Conservation (phyloP, 2,113 vertebrate genomes). For the Myrmecophaga tridactyla region DNA sequence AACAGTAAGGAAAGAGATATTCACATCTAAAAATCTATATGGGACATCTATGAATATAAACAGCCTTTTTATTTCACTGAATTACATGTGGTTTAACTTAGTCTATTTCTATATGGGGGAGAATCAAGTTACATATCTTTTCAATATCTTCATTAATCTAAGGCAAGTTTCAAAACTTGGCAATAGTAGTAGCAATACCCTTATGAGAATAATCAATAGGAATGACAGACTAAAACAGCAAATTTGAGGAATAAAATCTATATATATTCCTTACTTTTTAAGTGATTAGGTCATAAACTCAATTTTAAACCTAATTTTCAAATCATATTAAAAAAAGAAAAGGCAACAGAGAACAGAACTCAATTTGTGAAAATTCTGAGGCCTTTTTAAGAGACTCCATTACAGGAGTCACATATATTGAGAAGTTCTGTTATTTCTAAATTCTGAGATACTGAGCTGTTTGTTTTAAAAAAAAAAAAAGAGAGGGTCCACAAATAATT, state of each 20-base stretch:
- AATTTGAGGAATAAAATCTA: neutral
- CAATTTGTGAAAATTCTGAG: neutral
- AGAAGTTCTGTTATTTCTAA: too few relatives aligned
- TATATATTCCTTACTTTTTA: neutral
- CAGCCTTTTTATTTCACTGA: slow-evolving; percentile 43
- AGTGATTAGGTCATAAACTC: neutral
- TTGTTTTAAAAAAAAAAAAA: too few relatives aligned
- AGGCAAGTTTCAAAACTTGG: neutral
- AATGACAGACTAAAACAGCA: neutral
- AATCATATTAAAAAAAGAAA: neutral
- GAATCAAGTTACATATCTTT: slow-evolving; percentile 25
- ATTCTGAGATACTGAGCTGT: too few relatives aligned
- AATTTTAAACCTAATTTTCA: slow-evolving; percentile 10
- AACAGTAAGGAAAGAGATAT: slow-evolving; percentile 18
- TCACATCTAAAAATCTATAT: slow-evolving; percentile 45
- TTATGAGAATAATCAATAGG: slow-evolving; percentile 17
- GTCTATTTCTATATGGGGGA: neutral
- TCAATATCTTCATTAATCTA: slow-evolving; percentile 28
- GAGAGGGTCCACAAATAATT: neutral
- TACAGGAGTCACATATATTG: too few relatives aligned
- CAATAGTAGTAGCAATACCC: neutral
- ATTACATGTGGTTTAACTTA: slow-evolving; percentile 22
- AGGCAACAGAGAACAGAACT: slow-evolving; percentile 40
- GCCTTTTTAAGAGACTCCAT: slow-evolving; percentile 24
- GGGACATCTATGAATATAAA: slow-evolving; percentile 37